Evolutionary conservation across 2,888 invertebrate species (phyloP).

Genomic region (Lepidocyrtinus sp.): DNA sequence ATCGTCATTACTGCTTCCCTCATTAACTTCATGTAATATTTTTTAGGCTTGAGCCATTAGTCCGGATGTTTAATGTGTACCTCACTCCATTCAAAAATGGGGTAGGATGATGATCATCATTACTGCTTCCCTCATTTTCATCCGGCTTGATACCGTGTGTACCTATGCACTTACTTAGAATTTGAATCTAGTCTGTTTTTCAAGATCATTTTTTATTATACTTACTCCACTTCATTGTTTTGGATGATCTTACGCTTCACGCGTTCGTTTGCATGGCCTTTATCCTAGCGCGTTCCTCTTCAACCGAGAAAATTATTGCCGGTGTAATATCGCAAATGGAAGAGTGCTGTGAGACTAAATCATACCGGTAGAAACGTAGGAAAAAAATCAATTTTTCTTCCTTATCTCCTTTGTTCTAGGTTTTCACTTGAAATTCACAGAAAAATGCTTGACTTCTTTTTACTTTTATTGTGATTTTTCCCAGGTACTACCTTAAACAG

Average conservation of each 20-base stretch:
- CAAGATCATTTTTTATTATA: not conserved
- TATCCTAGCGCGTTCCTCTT: slow-evolving; percentile 10
- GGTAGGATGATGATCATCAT: not conserved
- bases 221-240: not conserved
- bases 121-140: not conserved
- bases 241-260: not conserved
- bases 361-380: not conserved
- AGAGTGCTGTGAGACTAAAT: slow-evolving; percentile 38
- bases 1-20: too few relatives aligned
- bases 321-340: slow-evolving; percentile 39
- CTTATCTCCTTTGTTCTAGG: not conserved
- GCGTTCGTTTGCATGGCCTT: not conserved
- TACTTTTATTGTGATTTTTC: not conserved
- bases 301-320: slow-evolving; percentile 27
- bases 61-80: too few relatives aligned
- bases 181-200: not conserved
- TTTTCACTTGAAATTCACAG: not conserved
- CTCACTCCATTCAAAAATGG: too few relatives aligned
- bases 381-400: not conserved
- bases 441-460: not conserved
- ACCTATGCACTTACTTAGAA: not conserved
- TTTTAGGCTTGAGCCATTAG: not conserved
- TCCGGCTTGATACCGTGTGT: too few relatives aligned
- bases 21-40: not conserved
- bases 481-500: not conserved